Evolutionary conservation across 2,113 vertebrate species (phyloP).

Genomic region (Eptatretus burgeri): DNA sequence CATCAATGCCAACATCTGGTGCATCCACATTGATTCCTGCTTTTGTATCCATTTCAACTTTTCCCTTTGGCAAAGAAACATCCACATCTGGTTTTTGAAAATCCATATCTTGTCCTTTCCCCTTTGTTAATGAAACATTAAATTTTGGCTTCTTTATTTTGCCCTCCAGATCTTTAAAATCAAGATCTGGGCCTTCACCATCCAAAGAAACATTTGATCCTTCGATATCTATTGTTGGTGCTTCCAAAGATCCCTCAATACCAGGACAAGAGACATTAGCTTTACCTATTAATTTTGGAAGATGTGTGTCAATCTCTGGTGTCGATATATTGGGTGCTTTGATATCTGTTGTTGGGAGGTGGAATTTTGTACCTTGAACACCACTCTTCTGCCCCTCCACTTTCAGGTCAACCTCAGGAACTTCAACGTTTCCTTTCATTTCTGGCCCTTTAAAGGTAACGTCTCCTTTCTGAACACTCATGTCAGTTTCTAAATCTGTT

Average conservation of each 20-base stretch:
- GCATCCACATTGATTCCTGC: constrained; percentile 16
- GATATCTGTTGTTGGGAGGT: constrained; percentile 8
- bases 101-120: constrained; percentile 10
- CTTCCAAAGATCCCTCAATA: background rate
- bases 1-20: background rate
- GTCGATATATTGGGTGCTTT: constrained; percentile 2
- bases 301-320: background rate
- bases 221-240: constrained; percentile 11
- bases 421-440: background rate
- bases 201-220: constrained; percentile 13
- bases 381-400: constrained; percentile 9
- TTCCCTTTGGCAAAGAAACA: background rate
- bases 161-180: constrained; percentile 13
- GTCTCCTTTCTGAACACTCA: constrained; percentile 4
- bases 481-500: background rate
- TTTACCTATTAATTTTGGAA: constrained; percentile 8
- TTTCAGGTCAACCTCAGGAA: constrained; percentile 6
- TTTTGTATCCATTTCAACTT: constrained; percentile 16
- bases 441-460: accelerated
- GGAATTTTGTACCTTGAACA: constrained; percentile 9
- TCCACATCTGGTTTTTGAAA: constrained; percentile 14
- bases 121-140: constrained; percentile 12
- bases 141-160: constrained; percentile 15
- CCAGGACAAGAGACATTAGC: background rate
- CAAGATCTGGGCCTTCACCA: constrained; percentile 9